Percentiles rank a stretch among this genome's conserved stretches.
phyloP scores from a whole-genome alignment of 2,797 vertebrate species.

The Coregonus sp. region DNA sequence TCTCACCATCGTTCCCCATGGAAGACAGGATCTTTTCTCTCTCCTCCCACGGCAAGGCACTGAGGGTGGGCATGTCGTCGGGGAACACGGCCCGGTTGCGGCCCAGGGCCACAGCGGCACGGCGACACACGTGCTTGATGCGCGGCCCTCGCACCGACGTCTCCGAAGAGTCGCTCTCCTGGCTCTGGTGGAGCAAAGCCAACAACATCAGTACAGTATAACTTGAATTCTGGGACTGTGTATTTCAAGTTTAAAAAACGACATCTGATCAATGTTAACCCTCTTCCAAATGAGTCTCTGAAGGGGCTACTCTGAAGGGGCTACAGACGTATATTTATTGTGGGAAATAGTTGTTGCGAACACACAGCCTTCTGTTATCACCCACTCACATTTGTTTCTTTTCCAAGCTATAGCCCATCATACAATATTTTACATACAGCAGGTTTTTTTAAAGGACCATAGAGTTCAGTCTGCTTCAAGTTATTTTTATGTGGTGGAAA shows the following conservation, averaged over 20 bases:
- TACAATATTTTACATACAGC: neutral
- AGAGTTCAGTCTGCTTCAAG: neutral
- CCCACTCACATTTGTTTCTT: neutral
- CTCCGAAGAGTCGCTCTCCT: conserved; percentile 97
- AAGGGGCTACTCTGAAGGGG: neutral
- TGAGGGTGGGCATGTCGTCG: conserved; percentile 99
- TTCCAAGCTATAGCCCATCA: neutral
- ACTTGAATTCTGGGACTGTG: neutral
- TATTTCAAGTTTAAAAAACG: neutral
- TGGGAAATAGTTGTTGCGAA: too few relatives aligned
- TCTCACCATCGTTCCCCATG: conserved; percentile 98
- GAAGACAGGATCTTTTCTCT: conserved; percentile 99
- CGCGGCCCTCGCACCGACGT: conserved; percentile 92
- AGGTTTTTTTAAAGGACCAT: neutral
- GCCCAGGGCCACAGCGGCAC: conserved; percentile 96
- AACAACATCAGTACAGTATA: neutral
- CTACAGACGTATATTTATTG: too few relatives aligned
- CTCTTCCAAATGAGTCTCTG: neutral
- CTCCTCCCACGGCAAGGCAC: conserved; percentile 99
- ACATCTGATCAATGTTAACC: too few relatives aligned
- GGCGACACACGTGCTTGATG: conserved; percentile 98
- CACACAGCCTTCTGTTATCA: too few relatives aligned
- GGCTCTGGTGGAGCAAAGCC: conserved; percentile 77
- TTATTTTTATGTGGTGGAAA: neutral
- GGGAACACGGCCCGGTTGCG: conserved; percentile 97